Percentiles rank a stretch among this genome's conserved stretches.
These are phyloP conservation scores for Lacerta agilis DNA, from an alignment of 2,797 vertebrate genomes.

Conservation along the genomic window DNA sequence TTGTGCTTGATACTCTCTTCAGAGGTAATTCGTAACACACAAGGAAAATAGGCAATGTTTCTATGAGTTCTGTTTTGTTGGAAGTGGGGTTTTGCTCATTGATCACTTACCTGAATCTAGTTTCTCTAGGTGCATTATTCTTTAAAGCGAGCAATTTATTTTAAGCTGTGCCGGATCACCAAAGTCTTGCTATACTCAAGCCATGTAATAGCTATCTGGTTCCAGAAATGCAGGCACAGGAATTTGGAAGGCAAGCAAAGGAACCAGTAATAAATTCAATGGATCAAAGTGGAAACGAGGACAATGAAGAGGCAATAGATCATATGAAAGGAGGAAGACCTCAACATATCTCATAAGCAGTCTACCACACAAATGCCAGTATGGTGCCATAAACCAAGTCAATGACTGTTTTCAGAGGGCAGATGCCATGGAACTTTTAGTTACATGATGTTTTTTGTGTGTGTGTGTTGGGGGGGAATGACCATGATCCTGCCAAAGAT, in stretches of 20 bases:
- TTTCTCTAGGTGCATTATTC: neutral
- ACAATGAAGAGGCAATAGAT: neutral
- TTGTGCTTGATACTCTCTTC: neutral
- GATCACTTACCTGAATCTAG: no score
- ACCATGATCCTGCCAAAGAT: neutral
- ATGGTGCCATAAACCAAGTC: neutral
- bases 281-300: neutral
- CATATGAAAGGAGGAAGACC: neutral
- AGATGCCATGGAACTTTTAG: neutral
- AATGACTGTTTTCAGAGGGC: neutral
- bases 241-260: constrained; percentile 21
- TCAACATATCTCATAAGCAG: neutral
- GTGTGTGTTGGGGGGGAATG: neutral
- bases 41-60: neutral
- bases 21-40: neutral
- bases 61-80: neutral
- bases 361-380: neutral
- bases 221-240: constrained; percentile 15
- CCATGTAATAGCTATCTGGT: neutral
- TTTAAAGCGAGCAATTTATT: neutral
- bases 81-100: neutral
- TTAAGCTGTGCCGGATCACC: neutral
- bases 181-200: neutral
- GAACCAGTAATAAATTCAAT: neutral
- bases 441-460: neutral